A percentile compares a stretch with the other conserved stretches of the same genome.
phyloP scores from a whole-genome alignment of 2,113 vertebrate genomes.

The Ptilorrhoa leucosticta region DNA sequence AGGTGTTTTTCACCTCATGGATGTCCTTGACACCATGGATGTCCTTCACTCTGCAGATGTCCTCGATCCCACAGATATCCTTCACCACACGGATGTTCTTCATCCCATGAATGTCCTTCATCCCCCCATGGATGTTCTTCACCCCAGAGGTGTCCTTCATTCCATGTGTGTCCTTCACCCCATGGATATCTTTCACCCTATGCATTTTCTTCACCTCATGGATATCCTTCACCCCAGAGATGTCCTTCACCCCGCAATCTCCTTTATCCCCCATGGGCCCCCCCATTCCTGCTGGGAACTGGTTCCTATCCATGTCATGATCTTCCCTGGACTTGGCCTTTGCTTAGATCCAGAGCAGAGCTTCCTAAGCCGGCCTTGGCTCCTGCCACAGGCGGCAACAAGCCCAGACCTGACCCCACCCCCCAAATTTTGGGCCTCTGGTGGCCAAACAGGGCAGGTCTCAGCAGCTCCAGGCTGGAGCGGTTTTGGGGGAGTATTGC shows the following conservation, averaged over 20 bases:
- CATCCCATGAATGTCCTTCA: background rate
- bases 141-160: accelerated
- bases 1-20: accelerated
- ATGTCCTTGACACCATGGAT: background rate
- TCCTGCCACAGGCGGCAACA: background rate
- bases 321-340: background rate
- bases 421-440: background rate
- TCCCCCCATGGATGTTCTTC: accelerated
- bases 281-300: background rate
- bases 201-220: accelerated
- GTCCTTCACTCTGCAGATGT: accelerated
- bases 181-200: background rate
- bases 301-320: accelerated
- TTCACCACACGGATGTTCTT: accelerated
- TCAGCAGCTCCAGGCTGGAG: background rate
- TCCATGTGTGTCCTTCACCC: accelerated
- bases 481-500: background rate
- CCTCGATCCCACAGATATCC: accelerated
- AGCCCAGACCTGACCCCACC: background rate
- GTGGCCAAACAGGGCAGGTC: background rate
- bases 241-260: accelerated
- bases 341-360: accelerated
- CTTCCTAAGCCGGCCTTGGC: accelerated
- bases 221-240: background rate
- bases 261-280: accelerated